Evolutionary conservation across 2,113 vertebrate genomes (phyloP).

Genomic region (Tyto alba): DNA sequence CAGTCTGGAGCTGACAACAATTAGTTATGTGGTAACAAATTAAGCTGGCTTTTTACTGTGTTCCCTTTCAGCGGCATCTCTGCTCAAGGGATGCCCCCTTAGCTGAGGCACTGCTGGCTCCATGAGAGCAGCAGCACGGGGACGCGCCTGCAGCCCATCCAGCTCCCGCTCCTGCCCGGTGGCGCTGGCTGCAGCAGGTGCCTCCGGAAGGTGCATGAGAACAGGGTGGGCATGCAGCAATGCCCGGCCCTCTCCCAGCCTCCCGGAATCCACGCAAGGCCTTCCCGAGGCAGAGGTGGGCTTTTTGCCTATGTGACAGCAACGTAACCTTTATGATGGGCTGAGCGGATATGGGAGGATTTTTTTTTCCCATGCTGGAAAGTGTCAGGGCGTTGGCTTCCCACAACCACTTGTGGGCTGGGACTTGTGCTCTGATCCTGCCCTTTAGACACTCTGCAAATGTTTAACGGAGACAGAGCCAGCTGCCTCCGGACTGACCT

Average conservation of each 20-base stretch:
- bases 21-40: neutral
- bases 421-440: neutral
- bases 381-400: neutral
- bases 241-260: neutral
- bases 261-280: neutral
- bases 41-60: neutral
- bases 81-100: neutral
- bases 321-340: neutral
- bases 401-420: fast-evolving
- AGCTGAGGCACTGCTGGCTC: neutral
- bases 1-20: neutral
- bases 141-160: neutral
- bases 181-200: neutral
- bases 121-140: fast-evolving
- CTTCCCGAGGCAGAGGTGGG: neutral
- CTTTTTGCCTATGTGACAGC: neutral
- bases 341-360: neutral
- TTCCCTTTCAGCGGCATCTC: neutral
- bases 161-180: fast-evolving
- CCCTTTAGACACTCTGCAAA: neutral
- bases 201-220: neutral
- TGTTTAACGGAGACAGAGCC: neutral
- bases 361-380: neutral
- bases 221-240: neutral
- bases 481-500: fast-evolving